Percentiles rank a stretch among this genome's conserved stretches.
Conservation (phyloP, 1,140 invertebrate genomes). For the Achroia grisella region DNA sequence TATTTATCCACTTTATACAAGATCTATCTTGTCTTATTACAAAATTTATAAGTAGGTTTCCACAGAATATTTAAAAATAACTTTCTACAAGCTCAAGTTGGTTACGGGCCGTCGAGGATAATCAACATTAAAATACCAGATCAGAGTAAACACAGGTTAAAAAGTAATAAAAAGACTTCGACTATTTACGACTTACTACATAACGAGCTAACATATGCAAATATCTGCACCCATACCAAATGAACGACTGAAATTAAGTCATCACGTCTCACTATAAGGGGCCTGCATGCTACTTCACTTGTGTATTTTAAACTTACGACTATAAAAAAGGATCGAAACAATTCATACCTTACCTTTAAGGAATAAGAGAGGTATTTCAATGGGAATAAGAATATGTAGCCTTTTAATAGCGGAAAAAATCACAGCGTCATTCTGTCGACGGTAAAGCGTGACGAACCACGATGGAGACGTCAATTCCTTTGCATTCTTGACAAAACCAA, state of each 20-base stretch:
- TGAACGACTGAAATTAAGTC: conserved; percentile 51
- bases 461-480: conserved; percentile 63
- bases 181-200: too few relatives aligned
- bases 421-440: conserved; percentile 53
- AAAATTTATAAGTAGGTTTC: too few relatives aligned
- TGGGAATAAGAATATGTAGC: not conserved
- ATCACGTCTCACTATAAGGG: conserved; percentile 49
- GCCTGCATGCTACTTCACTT: conserved; percentile 34
- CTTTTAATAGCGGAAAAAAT: conserved; percentile 48
- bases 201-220: too few relatives aligned
- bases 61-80: too few relatives aligned
- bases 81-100: too few relatives aligned
- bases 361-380: too few relatives aligned
- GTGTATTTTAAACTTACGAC: conserved; percentile 27
- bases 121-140: too few relatives aligned
- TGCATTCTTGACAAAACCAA: conserved; percentile 61
- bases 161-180: not conserved
- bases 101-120: too few relatives aligned
- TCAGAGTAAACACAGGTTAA: too few relatives aligned
- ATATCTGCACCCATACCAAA: conserved; percentile 33
- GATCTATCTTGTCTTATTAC: too few relatives aligned
- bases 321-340: not conserved
- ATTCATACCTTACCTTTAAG: not conserved
- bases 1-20: too few relatives aligned
- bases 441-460: conserved; percentile 56